Evolutionary conservation across 2,888 invertebrate species (phyloP).

Genomic region (Sinopyrophorus schimmeli): DNA sequence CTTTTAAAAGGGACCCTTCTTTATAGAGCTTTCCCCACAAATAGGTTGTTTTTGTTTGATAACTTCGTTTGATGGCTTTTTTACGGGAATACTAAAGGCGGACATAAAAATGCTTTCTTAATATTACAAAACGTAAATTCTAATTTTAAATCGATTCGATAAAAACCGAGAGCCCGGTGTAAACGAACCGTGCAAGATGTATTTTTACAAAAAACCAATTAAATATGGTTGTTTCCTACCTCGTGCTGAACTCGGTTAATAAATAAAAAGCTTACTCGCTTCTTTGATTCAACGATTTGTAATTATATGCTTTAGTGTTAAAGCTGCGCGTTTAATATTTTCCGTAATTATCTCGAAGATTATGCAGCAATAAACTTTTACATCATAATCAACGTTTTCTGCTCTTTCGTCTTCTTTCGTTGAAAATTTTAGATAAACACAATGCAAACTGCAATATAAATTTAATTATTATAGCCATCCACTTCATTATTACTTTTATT

Average conservation of each 20-base stretch:
- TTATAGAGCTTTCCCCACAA: constrained; percentile 55
- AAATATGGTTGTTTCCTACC: constrained; percentile 43
- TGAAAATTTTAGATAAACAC: no score
- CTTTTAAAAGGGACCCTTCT: constrained; percentile 54
- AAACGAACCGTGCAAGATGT: constrained; percentile 40
- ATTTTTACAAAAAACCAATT: constrained; percentile 46
- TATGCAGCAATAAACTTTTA: constrained; percentile 19
- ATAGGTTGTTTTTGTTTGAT: constrained; percentile 57
- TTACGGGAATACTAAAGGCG: constrained; percentile 50
- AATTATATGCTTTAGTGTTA: constrained; percentile 37
- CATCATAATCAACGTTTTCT: constrained; percentile 30
- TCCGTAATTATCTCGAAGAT: constrained; percentile 20
- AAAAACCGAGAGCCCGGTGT: no score
- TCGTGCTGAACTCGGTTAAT: constrained; percentile 37
- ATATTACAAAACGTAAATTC: constrained; percentile 5
- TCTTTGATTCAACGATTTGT: constrained; percentile 40
- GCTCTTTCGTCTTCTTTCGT: no score
- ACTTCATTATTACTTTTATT: no score
- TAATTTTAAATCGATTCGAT: neutral
- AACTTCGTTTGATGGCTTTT: constrained; percentile 57
- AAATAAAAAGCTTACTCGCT: constrained; percentile 38
- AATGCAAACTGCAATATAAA: no score
- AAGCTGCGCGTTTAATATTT: constrained; percentile 34
- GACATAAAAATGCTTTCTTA: constrained; percentile 46
- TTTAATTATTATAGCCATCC: no score